Conservation (phyloP, 2,888 invertebrate genomes). For the Schizaphis graminum region DNA sequence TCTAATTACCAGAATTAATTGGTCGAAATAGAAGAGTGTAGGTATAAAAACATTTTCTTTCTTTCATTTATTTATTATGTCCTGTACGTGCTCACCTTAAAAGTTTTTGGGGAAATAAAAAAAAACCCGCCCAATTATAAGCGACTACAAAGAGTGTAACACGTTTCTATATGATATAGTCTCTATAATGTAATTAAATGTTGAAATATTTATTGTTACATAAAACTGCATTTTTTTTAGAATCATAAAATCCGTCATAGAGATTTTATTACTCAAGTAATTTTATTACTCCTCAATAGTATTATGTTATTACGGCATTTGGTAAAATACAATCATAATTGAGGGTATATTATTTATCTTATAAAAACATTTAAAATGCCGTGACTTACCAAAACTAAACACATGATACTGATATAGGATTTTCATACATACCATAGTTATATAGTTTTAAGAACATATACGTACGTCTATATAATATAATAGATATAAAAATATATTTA, state of each 20-base stretch:
- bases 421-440: not conserved
- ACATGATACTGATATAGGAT: not conserved
- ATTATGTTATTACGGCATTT: not conserved
- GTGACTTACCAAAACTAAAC: not conserved
- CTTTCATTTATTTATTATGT: not conserved
- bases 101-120: slow-evolving; percentile 5
- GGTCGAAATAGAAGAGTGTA: not conserved
- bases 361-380: not conserved
- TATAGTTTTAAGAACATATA: too few relatives aligned
- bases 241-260: slow-evolving; percentile 5
- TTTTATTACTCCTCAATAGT: slow-evolving; percentile 42
- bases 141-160: slow-evolving; percentile 4
- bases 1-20: not conserved
- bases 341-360: not conserved
- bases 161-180: not conserved
- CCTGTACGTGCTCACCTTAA: not conserved
- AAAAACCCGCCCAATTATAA: slow-evolving; percentile 1
- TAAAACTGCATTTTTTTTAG: not conserved
- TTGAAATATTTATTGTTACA: slow-evolving; percentile 23
- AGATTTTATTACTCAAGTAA: slow-evolving; percentile 22
- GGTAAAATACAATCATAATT: slow-evolving; percentile 19
- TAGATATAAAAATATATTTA: not conserved
- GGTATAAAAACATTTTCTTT: not conserved
- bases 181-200: not conserved
- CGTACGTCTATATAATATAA: not conserved